Evolutionary conservation across 1,140 invertebrate genomes (phyloP).

Genomic region (Meloidogyne floridensis): DNA sequence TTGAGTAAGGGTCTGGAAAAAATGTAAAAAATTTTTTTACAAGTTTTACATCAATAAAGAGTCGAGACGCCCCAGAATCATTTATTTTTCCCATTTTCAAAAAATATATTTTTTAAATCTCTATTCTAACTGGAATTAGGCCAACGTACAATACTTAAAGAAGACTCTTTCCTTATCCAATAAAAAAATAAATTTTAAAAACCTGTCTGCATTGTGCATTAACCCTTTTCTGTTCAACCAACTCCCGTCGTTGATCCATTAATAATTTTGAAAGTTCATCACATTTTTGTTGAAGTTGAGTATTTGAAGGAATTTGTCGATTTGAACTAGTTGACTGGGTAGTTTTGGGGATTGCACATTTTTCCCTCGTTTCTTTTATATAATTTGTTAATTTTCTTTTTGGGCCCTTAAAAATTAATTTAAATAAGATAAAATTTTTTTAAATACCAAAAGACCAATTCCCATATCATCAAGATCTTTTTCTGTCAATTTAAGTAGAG

Average conservation of each 20-base stretch:
- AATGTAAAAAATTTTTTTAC: not conserved
- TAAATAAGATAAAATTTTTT: too few relatives aligned
- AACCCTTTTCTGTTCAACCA: conserved; percentile 15
- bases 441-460: not conserved
- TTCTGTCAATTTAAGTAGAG: conserved; percentile 25
- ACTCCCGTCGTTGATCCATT: conserved; percentile 17
- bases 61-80: not conserved
- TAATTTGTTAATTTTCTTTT: conserved; percentile 28
- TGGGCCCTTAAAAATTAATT: not conserved
- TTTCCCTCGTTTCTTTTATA: conserved; percentile 10
- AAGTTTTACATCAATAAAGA: not conserved
- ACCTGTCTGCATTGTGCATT: conserved; percentile 29
- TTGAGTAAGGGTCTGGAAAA: conserved; percentile 18
- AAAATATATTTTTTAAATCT: not conserved
- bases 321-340: not conserved
- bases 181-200: not conserved
- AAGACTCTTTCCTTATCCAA: too few relatives aligned
- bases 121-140: too few relatives aligned
- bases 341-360: not conserved
- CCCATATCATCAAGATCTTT: conserved; percentile 20
- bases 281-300: conserved; percentile 16
- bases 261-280: conserved; percentile 24
- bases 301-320: conserved; percentile 2
- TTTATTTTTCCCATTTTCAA: not conserved
- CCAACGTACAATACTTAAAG: too few relatives aligned